These are phyloP conservation scores for Proteles cristata DNA, from an alignment of 2,113 vertebrate species.

Conservation along the genomic window DNA sequence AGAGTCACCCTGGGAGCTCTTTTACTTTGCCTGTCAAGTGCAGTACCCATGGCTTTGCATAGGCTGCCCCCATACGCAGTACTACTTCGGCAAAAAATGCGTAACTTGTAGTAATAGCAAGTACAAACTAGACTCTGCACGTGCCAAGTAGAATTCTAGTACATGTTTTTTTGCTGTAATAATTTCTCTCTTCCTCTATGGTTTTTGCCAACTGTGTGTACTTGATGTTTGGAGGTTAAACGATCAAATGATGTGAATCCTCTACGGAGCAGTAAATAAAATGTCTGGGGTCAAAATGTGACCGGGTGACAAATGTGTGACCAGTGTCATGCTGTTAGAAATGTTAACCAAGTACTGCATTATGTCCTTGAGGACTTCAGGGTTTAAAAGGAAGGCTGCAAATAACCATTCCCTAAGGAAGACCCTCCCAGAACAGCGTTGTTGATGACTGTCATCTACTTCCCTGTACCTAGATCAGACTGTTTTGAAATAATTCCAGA, in stretches of 20 bases:
- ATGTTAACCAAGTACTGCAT: neutral
- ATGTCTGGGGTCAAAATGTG: neutral
- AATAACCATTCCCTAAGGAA: neutral
- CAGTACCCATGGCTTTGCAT: neutral
- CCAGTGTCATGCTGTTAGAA: neutral
- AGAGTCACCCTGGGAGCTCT: neutral
- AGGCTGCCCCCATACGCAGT: neutral
- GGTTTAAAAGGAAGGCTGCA: neutral
- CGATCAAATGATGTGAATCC: neutral
- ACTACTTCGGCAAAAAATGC: neutral
- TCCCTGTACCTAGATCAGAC: neutral
- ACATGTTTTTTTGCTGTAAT: neutral
- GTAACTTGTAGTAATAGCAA: neutral
- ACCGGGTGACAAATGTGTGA: neutral
- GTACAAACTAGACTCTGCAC: neutral
- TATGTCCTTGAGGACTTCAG: neutral
- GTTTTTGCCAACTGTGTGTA: neutral
- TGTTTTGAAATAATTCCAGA: neutral
- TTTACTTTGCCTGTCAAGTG: neutral
- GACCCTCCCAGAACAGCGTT: neutral
- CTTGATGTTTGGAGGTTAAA: neutral
- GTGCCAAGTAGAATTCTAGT: neutral
- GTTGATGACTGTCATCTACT: fast-evolving
- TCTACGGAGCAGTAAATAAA: neutral
- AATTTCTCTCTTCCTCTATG: neutral